A percentile compares a stretch with the other conserved stretches of the same genome.
phyloP scores from a whole-genome alignment of 2,797 vertebrate species.

The Pteronotus mesoamericanus region DNA sequence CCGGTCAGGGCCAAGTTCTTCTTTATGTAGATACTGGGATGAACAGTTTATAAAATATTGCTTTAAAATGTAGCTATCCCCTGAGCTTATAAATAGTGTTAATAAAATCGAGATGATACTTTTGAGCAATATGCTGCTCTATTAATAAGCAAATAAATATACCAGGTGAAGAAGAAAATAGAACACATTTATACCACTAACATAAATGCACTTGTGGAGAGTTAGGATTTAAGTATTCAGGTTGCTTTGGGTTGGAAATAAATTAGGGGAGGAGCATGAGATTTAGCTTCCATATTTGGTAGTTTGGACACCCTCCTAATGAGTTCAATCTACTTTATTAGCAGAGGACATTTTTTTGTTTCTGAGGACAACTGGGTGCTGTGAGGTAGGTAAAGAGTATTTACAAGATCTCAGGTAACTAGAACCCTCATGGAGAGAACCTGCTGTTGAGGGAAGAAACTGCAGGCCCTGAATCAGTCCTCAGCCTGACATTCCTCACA shows the following conservation, averaged over 20 bases:
- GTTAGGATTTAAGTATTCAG: not conserved
- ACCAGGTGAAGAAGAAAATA: not conserved
- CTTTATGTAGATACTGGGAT: not conserved
- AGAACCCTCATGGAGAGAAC: not conserved
- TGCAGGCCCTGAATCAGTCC: not conserved
- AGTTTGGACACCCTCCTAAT: not conserved
- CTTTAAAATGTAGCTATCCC: not conserved
- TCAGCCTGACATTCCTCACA: not conserved
- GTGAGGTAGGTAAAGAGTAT: not conserved
- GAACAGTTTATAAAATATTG: not conserved
- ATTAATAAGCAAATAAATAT: not conserved
- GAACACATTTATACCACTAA: not conserved
- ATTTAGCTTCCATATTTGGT: not conserved
- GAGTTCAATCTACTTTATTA: not conserved
- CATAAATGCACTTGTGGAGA: not conserved
- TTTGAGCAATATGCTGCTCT: not conserved
- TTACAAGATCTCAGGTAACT: not conserved
- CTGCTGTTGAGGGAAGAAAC: not conserved
- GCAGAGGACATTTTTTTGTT: not conserved
- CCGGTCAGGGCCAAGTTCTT: not conserved
- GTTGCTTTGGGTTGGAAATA: not conserved
- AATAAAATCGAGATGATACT: not conserved
- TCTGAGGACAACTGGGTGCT: not conserved
- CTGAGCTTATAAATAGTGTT: not conserved
- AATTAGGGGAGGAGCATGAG: not conserved